Evolutionary conservation across 2,888 invertebrate species (phyloP).

Genomic region (Agrypnus murinus): DNA sequence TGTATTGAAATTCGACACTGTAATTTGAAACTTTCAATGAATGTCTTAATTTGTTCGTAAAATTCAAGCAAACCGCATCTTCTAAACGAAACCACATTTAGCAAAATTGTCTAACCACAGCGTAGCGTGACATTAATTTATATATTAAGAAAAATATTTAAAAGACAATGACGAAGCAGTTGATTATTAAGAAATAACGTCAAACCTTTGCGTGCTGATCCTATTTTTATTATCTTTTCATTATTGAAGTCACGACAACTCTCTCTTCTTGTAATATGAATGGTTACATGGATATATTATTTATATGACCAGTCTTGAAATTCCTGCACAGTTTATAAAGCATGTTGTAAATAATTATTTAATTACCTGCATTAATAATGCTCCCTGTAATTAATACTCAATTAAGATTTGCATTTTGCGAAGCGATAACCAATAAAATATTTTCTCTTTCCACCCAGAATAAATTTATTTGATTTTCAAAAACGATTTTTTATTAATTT

Average conservation of each 20-base stretch:
- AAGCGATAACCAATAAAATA: constrained; percentile 29
- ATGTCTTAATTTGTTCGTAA: no score
- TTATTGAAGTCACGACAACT: constrained; percentile 54
- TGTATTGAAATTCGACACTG: no score
- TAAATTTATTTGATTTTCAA: not conserved
- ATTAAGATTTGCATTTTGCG: constrained; percentile 25
- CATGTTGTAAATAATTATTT: constrained; percentile 57
- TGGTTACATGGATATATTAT: constrained; percentile 45
- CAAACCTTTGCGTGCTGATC: constrained; percentile 51
- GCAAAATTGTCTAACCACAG: constrained; percentile 43
- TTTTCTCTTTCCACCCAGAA: constrained; percentile 10
- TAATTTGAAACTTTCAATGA: no score
- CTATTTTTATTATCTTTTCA: constrained; percentile 51
- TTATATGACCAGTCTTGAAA: constrained; percentile 43
- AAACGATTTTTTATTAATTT: no score
- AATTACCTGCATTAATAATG: constrained; percentile 53
- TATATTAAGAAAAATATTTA: constrained; percentile 22
- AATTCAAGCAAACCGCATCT: constrained; percentile 2
- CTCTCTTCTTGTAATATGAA: constrained; percentile 34
- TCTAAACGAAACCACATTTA: constrained; percentile 43
- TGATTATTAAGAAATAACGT: constrained; percentile 53
- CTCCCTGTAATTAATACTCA: constrained; percentile 47
- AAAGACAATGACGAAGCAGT: constrained; percentile 39
- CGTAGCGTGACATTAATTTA: constrained; percentile 47
- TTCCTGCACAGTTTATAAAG: constrained; percentile 54